Evolutionary conservation across 2,797 vertebrate species (phyloP).

Genomic region (Yasuhikotakia modesta): DNA sequence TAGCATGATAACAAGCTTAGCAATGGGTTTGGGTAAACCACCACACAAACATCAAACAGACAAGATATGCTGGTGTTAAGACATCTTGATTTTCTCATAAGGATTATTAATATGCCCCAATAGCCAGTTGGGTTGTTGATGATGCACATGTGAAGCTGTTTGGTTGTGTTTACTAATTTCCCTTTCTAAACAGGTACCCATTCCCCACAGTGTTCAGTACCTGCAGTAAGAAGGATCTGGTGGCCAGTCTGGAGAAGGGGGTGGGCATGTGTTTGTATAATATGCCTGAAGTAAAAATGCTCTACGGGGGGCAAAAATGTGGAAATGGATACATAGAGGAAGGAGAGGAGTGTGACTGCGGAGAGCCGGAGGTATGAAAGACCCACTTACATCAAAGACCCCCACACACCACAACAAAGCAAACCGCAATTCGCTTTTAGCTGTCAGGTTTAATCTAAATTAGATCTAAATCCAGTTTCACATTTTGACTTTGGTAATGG

Average conservation of each 20-base stretch:
- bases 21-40: too few species aligned
- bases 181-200: constrained; percentile 79
- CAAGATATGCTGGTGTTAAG: neutral
- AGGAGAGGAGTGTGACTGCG: constrained; percentile 96
- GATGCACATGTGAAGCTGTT: constrained; percentile 13
- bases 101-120: neutral
- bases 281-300: constrained; percentile 92
- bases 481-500: neutral
- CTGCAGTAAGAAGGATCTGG: constrained; percentile 94
- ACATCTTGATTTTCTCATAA: neutral
- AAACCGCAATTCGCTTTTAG: neutral
- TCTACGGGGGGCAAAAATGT: constrained; percentile 93
- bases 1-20: too few species aligned
- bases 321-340: constrained; percentile 97
- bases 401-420: neutral
- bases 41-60: neutral
- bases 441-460: neutral
- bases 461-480: constrained; percentile 11
- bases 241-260: constrained; percentile 94
- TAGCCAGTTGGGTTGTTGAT: neutral
- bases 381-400: constrained; percentile 10
- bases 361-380: constrained; percentile 86
- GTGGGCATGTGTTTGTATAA: constrained; percentile 98
- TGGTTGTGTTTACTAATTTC: neutral
- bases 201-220: constrained; percentile 97